These are phyloP conservation scores for Phengaris arion DNA, from an alignment of 2,888 invertebrate species.

Conservation along the genomic window DNA sequence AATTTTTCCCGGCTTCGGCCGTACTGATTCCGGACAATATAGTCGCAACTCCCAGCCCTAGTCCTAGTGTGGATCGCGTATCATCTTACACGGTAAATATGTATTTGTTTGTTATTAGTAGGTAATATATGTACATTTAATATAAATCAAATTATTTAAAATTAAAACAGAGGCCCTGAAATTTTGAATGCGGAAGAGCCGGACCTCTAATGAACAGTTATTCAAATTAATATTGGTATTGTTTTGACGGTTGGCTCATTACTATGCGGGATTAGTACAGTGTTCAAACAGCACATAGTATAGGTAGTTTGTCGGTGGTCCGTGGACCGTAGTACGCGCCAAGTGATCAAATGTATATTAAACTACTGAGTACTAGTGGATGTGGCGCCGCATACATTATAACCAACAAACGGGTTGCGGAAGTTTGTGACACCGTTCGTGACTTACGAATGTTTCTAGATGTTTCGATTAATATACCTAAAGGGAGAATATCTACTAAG, in stretches of 20 bases:
- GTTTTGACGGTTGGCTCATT: conserved; percentile 16
- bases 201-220: neutral
- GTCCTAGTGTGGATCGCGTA: no score
- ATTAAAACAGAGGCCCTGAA: neutral
- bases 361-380: neutral
- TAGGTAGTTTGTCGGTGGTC: conserved; percentile 14
- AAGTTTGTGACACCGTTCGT: conserved; percentile 6
- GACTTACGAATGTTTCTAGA: neutral
- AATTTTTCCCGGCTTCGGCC: no score
- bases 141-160: no score
- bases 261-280: neutral
- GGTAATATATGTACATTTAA: no score
- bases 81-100: no score
- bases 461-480: neutral
- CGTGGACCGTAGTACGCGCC: neutral
- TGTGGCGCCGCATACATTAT: conserved; percentile 5
- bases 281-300: neutral
- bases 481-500: no score
- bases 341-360: conserved; percentile 16
- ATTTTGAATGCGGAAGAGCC: neutral
- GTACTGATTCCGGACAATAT: no score
- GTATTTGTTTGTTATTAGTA: no score
- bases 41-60: no score
- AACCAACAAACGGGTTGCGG: neutral
- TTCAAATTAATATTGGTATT: conserved; percentile 9